phyloP scores from a whole-genome alignment of 2,888 invertebrate genomes.

The Oxycera nigricornis region DNA sequence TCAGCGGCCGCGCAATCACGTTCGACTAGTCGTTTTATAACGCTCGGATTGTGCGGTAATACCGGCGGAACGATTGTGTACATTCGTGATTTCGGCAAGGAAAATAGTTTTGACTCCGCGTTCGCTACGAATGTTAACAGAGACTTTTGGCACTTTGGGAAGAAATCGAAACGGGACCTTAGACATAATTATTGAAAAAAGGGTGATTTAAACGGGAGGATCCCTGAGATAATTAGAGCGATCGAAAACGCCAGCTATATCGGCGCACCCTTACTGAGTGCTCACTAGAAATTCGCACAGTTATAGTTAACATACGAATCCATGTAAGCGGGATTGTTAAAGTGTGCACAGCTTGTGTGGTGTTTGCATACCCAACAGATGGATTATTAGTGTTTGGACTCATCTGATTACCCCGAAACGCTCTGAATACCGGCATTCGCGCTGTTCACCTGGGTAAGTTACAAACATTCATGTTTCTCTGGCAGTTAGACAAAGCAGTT shows the following conservation, averaged over 20 bases:
- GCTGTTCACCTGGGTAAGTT: neutral
- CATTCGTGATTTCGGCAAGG: neutral
- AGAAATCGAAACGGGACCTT: too few species aligned
- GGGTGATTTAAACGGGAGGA: too few species aligned
- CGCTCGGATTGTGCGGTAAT: constrained; percentile 37
- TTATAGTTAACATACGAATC: too few species aligned
- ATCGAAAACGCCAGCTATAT: too few species aligned
- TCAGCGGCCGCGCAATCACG: neutral
- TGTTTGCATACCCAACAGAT: neutral
- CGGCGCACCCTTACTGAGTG: neutral
- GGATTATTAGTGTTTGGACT: constrained; percentile 8
- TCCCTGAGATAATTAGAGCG: too few species aligned
- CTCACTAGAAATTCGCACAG: too few species aligned
- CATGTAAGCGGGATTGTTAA: neutral
- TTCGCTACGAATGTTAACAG: neutral
- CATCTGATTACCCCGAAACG: neutral
- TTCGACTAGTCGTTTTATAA: constrained; percentile 38
- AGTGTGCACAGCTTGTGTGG: neutral
- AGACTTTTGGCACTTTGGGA: too few species aligned
- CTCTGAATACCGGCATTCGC: neutral
- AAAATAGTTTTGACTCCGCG: neutral
- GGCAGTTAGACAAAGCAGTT: neutral
- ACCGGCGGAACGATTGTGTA: constrained; percentile 24
- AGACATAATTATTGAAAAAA: too few species aligned
- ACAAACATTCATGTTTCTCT: neutral